Conservation (phyloP, 2,113 vertebrate species). For the Mus pahari region DNA sequence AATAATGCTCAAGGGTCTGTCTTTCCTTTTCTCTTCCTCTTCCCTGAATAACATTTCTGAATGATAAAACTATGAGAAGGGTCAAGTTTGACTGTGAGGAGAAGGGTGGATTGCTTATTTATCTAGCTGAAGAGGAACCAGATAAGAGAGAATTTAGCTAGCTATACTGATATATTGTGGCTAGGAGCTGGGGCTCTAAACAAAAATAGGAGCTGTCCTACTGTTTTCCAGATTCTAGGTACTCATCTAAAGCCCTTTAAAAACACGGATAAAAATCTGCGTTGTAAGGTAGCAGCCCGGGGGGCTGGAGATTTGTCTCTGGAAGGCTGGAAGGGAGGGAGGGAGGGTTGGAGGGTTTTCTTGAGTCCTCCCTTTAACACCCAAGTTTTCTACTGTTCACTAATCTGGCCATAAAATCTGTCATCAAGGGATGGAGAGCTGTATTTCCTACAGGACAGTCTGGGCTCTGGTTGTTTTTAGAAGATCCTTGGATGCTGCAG, state of each 20-base stretch:
- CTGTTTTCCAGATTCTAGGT: neutral
- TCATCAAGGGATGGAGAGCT: slow-evolving; percentile 75
- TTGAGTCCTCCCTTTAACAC: slow-evolving; percentile 64
- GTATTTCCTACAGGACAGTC: slow-evolving; percentile 69
- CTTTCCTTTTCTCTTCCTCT: slow-evolving; percentile 8
- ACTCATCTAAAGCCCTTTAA: neutral
- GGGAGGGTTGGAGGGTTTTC: neutral
- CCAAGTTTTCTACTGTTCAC: slow-evolving; percentile 69
- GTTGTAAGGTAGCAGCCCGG: neutral
- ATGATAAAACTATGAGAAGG: slow-evolving; percentile 54
- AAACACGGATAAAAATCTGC: neutral
- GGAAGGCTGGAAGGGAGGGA: slow-evolving; percentile 45
- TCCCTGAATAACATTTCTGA: slow-evolving; percentile 77
- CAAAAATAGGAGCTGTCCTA: slow-evolving; percentile 39
- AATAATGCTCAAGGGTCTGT: slow-evolving; percentile 66
- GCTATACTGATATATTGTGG: neutral
- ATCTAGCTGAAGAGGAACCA: slow-evolving; percentile 47
- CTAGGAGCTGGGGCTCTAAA: slow-evolving; percentile 40
- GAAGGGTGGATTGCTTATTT: slow-evolving; percentile 59
- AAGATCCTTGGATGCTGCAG: neutral
- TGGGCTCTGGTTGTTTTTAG: neutral
- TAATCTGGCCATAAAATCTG: slow-evolving; percentile 82
- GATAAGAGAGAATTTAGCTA: slow-evolving; percentile 58
- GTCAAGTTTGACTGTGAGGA: slow-evolving; percentile 70
- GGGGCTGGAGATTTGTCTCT: neutral